Conservation (phyloP, 92 coral and sea anemone genomes). For the Palythoa grandis region DNA sequence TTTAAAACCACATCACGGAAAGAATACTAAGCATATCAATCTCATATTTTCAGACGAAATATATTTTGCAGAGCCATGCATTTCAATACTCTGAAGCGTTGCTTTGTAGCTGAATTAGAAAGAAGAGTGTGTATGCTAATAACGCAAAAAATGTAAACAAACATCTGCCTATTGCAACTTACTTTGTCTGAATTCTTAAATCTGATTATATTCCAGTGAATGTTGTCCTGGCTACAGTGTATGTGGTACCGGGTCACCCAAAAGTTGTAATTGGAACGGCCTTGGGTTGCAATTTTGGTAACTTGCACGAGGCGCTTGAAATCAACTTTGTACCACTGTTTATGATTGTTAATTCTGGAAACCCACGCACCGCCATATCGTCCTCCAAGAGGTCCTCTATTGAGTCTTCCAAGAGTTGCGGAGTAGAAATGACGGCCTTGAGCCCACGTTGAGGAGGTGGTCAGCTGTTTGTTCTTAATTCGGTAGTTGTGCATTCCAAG, state of each 20-base stretch:
- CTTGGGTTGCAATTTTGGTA: constrained; percentile 80
- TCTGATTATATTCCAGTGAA: constrained; percentile 75
- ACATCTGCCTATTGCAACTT: not conserved
- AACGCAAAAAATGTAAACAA: too few relatives aligned
- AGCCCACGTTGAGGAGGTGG: constrained; percentile 54
- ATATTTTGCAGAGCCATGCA: too few relatives aligned
- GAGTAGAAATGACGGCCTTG: constrained; percentile 32
- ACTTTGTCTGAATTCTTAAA: constrained; percentile 74
- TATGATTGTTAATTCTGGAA: not conserved
- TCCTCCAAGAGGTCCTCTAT: constrained; percentile 16
- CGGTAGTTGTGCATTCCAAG: constrained; percentile 58
- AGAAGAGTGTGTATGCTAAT: not conserved
- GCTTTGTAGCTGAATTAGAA: too few relatives aligned
- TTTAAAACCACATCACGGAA: too few relatives aligned
- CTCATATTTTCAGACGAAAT: too few relatives aligned
- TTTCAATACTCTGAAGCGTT: too few relatives aligned
- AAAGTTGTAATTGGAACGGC: constrained; percentile 61
- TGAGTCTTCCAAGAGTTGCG: constrained; percentile 52
- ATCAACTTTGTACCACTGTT: constrained; percentile 65
- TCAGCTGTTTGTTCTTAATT: constrained; percentile 51
- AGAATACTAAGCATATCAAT: too few relatives aligned
- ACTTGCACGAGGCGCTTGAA: constrained; percentile 66
- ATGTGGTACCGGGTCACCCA: constrained; percentile 73
- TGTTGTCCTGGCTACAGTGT: constrained; percentile 67
- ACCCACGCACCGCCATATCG: constrained; percentile 40